Evolutionary conservation across 2,888 invertebrate species (phyloP).

Genomic region (Parochlus steinenii): DNA sequence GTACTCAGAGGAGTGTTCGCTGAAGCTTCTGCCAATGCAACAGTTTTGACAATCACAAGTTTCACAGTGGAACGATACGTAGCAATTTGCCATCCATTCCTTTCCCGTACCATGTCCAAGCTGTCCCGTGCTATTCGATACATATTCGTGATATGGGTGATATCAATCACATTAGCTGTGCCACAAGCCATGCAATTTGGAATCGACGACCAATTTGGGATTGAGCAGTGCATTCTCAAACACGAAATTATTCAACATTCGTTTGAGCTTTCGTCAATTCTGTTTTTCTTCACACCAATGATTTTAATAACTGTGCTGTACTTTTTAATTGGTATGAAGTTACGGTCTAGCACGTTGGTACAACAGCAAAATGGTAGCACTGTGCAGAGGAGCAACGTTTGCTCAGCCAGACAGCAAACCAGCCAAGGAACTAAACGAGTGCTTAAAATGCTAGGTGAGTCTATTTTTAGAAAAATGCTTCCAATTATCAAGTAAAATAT

Average conservation of each 20-base stretch:
- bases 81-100: slow-evolving; percentile 44
- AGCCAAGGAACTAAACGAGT: slow-evolving; percentile 49
- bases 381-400: slow-evolving; percentile 16
- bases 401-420: slow-evolving; percentile 26
- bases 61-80: slow-evolving; percentile 60
- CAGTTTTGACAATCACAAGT: slow-evolving; percentile 60
- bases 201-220: slow-evolving; percentile 26
- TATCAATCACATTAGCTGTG: slow-evolving; percentile 54
- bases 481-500: too few species aligned
- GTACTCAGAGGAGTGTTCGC: slow-evolving; percentile 59
- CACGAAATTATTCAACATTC: slow-evolving; percentile 32
- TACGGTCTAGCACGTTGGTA: slow-evolving; percentile 37
- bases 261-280: slow-evolving; percentile 43
- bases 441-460: slow-evolving; percentile 60
- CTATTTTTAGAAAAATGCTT: too few species aligned
- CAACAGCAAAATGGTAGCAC: slow-evolving; percentile 23
- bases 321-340: slow-evolving; percentile 52
- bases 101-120: slow-evolving; percentile 63
- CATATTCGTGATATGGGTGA: slow-evolving; percentile 58
- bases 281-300: slow-evolving; percentile 82
- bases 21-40: slow-evolving; percentile 65
- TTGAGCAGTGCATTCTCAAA: slow-evolving; percentile 24
- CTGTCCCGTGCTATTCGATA: slow-evolving; percentile 65
- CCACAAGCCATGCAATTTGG: slow-evolving; percentile 72
- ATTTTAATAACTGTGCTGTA: slow-evolving; percentile 71